phyloP scores from a whole-genome alignment of 2,888 invertebrate species.

The Macrosoma leucophasiata region DNA sequence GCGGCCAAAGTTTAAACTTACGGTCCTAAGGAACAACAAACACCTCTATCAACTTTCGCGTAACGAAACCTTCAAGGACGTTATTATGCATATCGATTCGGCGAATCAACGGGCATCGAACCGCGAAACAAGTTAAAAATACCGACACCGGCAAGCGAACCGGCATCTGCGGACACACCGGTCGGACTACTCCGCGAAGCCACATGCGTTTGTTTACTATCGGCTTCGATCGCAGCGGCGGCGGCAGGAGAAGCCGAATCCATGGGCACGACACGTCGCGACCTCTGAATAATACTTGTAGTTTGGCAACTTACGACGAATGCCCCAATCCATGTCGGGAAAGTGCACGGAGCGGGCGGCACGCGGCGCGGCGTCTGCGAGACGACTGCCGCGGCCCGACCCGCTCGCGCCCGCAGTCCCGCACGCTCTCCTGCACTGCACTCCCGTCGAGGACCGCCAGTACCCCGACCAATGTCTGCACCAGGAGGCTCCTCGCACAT shows the following conservation, averaged over 20 bases:
- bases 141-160: conserved; percentile 60
- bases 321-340: conserved; percentile 71
- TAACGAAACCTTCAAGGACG: conserved; percentile 58
- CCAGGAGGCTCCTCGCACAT: conserved; percentile 28
- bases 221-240: conserved; percentile 45
- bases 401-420: too few species aligned
- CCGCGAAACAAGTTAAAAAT: conserved; percentile 73
- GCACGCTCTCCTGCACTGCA: conserved; percentile 42
- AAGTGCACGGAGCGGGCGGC: conserved; percentile 40
- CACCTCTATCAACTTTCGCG: conserved; percentile 44
- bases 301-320: conserved; percentile 64
- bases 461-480: conserved; percentile 44
- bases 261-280: conserved; percentile 23
- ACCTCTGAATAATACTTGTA: conserved; percentile 36
- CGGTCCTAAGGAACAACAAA: conserved; percentile 37
- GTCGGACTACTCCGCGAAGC: conserved; percentile 59
- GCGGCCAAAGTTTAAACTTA: conserved; percentile 36
- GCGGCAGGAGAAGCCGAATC: conserved; percentile 21
- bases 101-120: conserved; percentile 70
- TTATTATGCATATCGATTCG: conserved; percentile 70
- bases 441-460: conserved; percentile 42
- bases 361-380: conserved; percentile 65
- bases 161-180: conserved; percentile 70
- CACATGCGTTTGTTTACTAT: conserved; percentile 76
- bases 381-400: conserved; percentile 69